Evolutionary conservation across 2,797 vertebrate species (phyloP).

Genomic region (Pterois miles): DNA sequence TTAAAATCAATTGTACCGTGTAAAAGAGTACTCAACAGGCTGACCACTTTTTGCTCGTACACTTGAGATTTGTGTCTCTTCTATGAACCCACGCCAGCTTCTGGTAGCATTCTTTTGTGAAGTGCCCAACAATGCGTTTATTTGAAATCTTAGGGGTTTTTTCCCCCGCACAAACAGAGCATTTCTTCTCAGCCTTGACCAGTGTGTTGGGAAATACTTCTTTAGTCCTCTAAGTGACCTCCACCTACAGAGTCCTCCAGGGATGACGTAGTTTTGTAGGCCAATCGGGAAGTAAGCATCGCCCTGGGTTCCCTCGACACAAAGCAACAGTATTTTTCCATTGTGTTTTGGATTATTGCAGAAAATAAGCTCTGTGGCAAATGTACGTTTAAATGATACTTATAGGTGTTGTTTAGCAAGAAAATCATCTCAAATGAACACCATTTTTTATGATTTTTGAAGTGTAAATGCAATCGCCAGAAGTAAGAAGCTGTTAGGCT

Average conservation of each 20-base stretch:
- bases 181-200: background rate
- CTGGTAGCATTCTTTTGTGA: background rate
- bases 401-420: too few species aligned
- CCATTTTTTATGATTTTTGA: too few species aligned
- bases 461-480: too few species aligned
- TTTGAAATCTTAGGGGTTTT: background rate
- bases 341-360: too few species aligned
- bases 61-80: slow-evolving; percentile 18
- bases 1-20: slow-evolving; percentile 5
- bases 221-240: background rate
- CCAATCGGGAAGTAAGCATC: too few species aligned
- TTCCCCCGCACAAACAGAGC: background rate
- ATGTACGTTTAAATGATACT: too few species aligned
- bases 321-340: too few species aligned
- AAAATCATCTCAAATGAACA: too few species aligned
- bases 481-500: too few species aligned
- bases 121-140: background rate
- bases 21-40: background rate
- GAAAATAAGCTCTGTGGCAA: too few species aligned
- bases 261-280: too few species aligned
- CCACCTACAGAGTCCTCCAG: background rate
- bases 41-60: slow-evolving; percentile 18
- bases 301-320: too few species aligned
- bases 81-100: background rate
- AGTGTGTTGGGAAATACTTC: background rate